Evolutionary conservation across 2,888 invertebrate genomes (phyloP).

Genomic region (Lamellibrachia satsuma): DNA sequence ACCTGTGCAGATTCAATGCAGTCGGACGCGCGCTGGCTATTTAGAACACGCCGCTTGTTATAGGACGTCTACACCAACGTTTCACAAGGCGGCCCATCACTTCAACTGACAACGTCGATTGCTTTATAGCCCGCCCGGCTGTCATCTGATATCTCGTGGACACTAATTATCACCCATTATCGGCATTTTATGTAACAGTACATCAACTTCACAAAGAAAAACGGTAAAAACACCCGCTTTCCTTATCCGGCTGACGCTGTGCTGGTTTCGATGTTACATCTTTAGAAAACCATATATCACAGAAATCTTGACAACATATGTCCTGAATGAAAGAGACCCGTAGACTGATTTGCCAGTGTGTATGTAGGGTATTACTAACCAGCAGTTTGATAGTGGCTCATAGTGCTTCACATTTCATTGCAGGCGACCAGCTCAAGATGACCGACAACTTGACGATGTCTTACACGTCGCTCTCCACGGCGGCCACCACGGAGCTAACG

Average conservation of each 20-base stretch:
- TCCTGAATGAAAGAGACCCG: neutral
- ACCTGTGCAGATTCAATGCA: neutral
- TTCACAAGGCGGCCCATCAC: neutral
- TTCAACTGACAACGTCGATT: neutral
- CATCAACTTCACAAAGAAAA: constrained; percentile 5
- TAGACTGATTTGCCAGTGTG: neutral
- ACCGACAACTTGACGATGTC: neutral
- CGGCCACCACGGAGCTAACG: neutral
- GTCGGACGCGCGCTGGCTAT: neutral
- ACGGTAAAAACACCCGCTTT: neutral
- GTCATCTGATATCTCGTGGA: neutral
- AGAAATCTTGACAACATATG: neutral
- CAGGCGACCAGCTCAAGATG: neutral
- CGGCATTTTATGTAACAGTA: neutral
- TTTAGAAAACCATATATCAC: neutral
- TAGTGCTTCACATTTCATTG: neutral
- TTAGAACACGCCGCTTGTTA: neutral
- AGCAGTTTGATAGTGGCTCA: neutral
- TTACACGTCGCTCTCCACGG: neutral
- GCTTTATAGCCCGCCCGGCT: neutral
- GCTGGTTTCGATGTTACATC: neutral
- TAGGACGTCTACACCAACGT: neutral
- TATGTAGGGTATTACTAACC: neutral
- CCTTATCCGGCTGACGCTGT: neutral
- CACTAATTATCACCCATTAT: neutral